phyloP scores from a whole-genome alignment of 2,797 vertebrate genomes.

The Echiichthys vipera region DNA sequence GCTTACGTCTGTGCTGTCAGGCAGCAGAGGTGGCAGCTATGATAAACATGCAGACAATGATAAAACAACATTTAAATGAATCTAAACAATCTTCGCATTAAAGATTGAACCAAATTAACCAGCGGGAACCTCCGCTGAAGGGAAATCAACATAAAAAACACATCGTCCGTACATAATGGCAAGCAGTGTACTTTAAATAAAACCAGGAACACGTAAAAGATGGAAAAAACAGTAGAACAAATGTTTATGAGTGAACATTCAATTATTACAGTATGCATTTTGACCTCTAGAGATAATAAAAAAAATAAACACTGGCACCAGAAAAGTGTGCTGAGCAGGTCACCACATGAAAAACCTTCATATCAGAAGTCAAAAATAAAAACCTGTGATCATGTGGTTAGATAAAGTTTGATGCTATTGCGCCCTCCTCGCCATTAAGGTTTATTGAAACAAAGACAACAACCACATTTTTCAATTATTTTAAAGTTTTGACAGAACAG shows the following conservation, averaged over 20 bases:
- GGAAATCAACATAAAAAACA: slow-evolving; percentile 42
- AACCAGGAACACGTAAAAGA: slow-evolving; percentile 53
- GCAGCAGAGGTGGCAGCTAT: slow-evolving; percentile 24
- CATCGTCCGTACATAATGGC: slow-evolving; percentile 36
- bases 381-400: slow-evolving; percentile 56
- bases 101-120: slow-evolving; percentile 48
- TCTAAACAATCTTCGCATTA: background rate
- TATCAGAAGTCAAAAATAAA: slow-evolving; percentile 33
- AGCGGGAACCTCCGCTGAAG: slow-evolving; percentile 43
- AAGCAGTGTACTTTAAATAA: slow-evolving; percentile 65
- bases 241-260: slow-evolving; percentile 62
- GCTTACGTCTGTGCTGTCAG: slow-evolving; percentile 25
- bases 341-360: slow-evolving; percentile 65
- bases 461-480: background rate
- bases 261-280: slow-evolving; percentile 70
- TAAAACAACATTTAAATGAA: slow-evolving; percentile 27
- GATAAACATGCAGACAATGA: slow-evolving; percentile 36
- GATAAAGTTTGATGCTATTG: slow-evolving; percentile 27
- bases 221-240: slow-evolving; percentile 54
- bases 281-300: slow-evolving; percentile 57
- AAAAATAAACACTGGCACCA: slow-evolving; percentile 67
- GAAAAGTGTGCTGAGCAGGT: slow-evolving; percentile 57
- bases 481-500: slow-evolving; percentile 7
- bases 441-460: slow-evolving; percentile 12
- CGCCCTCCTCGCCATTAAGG: background rate